Evolutionary conservation across 2,797 vertebrate genomes (phyloP).

Genomic region (Apodemus agrarius): DNA sequence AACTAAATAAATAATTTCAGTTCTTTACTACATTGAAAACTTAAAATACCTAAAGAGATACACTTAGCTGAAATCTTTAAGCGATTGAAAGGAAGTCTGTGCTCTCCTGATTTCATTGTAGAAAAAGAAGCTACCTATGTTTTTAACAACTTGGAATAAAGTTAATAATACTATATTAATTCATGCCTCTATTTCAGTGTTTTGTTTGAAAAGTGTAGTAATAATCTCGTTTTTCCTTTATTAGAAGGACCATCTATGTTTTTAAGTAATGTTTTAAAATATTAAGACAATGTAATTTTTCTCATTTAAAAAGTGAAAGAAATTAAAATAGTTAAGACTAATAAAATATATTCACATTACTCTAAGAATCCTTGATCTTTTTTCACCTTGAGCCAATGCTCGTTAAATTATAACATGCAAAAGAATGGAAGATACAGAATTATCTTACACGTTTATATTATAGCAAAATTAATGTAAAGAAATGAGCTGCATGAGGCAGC

Average conservation of each 20-base stretch:
- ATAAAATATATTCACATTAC: background rate
- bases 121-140: constrained; percentile 14
- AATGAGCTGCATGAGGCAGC: background rate
- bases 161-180: constrained; percentile 60
- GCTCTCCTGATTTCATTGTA: constrained; percentile 3
- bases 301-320: constrained; percentile 30
- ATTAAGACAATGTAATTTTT: constrained; percentile 24
- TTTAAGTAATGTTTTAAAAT: constrained; percentile 54
- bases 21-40: constrained; percentile 39
- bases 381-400: constrained; percentile 34
- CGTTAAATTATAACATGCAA: constrained; percentile 41
- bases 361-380: background rate
- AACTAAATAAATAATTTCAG: constrained; percentile 44
- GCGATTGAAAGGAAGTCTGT: background rate
- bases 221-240: background rate
- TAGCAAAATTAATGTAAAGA: constrained; percentile 36
- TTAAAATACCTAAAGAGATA: constrained; percentile 46
- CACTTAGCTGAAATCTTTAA: constrained; percentile 44
- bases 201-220: constrained; percentile 59
- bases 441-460: constrained; percentile 11
- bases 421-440: constrained; percentile 32
- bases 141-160: constrained; percentile 15
- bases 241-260: background rate
- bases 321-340: constrained; percentile 50
- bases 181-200: background rate